A percentile compares a stretch with the other conserved stretches of the same genome.
Conservation (phyloP, 2,888 invertebrate species). For the Rhogogaster chlorosoma region DNA sequence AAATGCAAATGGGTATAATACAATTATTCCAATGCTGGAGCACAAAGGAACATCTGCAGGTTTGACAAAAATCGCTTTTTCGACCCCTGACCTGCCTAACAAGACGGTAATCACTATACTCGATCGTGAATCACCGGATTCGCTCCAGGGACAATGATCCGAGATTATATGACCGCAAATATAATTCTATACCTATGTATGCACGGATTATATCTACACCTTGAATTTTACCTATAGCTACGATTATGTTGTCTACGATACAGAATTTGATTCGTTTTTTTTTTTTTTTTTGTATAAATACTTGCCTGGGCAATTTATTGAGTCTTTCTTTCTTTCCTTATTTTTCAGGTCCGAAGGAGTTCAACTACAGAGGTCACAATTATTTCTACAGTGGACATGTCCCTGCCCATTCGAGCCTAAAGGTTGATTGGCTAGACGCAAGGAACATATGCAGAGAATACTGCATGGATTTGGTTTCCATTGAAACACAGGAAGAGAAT, state of each 20-base stretch:
- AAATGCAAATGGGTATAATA: background rate
- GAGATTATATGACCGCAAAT: background rate
- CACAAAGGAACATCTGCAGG: background rate
- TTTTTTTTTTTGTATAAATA: background rate
- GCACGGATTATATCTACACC: background rate
- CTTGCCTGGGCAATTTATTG: background rate
- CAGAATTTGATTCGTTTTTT: background rate
- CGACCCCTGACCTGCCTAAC: slow-evolving; percentile 23
- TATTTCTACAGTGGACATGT: slow-evolving; percentile 94
- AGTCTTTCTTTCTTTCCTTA: background rate
- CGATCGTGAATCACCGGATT: background rate
- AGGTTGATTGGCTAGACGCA: slow-evolving; percentile 94
- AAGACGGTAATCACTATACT: background rate
- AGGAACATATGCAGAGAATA: slow-evolving; percentile 95
- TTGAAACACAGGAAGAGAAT: slow-evolving; percentile 94
- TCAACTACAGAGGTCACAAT: slow-evolving; percentile 92
- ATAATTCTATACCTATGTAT: background rate
- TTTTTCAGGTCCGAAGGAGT: slow-evolving; percentile 91
- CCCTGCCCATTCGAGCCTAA: slow-evolving; percentile 87
- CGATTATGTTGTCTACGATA: background rate
- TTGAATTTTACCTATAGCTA: slow-evolving; percentile 6
- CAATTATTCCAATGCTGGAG: background rate
- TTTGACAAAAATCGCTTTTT: background rate
- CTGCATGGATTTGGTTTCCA: slow-evolving; percentile 95
- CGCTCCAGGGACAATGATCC: background rate